Conservation (phyloP, 2,888 invertebrate species). For the Xestia ashworthii region DNA sequence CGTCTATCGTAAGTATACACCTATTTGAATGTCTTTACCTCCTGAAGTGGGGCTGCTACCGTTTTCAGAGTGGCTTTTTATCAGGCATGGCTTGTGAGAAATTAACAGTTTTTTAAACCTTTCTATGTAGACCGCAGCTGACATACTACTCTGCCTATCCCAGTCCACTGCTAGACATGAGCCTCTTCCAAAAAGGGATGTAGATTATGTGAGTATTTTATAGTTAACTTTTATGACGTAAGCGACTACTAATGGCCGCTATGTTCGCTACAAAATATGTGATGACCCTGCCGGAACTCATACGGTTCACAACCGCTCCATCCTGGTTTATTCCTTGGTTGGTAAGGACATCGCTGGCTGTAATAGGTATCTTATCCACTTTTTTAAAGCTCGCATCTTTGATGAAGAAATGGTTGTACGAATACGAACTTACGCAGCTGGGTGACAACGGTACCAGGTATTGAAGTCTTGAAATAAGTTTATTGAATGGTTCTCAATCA, state of each 20-base stretch:
- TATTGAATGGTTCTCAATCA: too few relatives aligned
- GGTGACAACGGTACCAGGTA: background rate
- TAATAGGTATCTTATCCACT: background rate
- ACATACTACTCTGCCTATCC: constrained; percentile 61
- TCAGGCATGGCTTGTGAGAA: constrained; percentile 45
- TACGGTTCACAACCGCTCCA: background rate
- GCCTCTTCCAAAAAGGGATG: constrained; percentile 60
- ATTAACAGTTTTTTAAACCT: constrained; percentile 57
- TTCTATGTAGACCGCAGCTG: constrained; percentile 62
- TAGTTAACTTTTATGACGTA: constrained; percentile 18
- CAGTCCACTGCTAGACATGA: constrained; percentile 59
- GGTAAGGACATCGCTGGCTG: background rate
- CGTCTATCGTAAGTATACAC: background rate
- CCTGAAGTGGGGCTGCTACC: constrained; percentile 21
- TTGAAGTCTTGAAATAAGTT: background rate
- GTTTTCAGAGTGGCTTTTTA: constrained; percentile 43
- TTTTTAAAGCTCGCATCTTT: background rate
- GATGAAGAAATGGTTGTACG: background rate
- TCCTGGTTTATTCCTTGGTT: background rate
- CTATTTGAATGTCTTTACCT: background rate
- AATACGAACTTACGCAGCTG: background rate
- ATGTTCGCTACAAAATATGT: background rate
- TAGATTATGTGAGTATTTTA: constrained; percentile 53
- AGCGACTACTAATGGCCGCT: background rate
- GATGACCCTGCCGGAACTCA: background rate